Evolutionary conservation across 2,113 vertebrate species (phyloP), one percentile per base, ranked within the genome.

Genomic region (Nannobrachium achirus): DNA sequence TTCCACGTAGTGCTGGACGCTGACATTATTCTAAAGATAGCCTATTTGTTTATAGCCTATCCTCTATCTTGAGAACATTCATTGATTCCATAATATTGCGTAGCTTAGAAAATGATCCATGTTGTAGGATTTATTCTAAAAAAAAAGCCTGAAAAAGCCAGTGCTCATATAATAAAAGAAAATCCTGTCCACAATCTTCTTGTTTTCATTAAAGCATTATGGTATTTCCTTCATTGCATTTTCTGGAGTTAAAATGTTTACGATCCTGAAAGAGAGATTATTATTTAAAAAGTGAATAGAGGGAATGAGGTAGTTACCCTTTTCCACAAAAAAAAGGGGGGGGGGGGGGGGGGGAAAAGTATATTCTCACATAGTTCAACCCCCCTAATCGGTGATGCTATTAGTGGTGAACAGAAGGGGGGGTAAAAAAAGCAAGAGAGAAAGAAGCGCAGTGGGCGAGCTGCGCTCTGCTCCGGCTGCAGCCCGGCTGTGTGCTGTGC

Each of bases 391-490:
- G 6, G 9, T 60, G 50, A 50, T 88, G 82, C 79, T 81, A 87
- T 90, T 85, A 91, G 89, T 85, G 87, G 86, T 89, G 14, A 38
- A 14, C 18, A 33, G 7, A 13, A 38, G 16, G 14, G 51, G 19
- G n/a, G n/a, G n/a, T n/a, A n/a, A 42, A 70, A 39, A 19, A 61
- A n/a, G 11, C 80, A 91, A 38, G 19, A 69, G 49, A 59, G 18
- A 67, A 66, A 51, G 7, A 15, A 71, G 58, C 60, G 51, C 57
- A 79, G 39, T 62, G 40, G 41, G 44, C 53, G 61, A 68, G 52
- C 70, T 67, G 40, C 61, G 25, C 7, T 56, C 53, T 52, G 42
- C 53, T 46, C 8, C 44, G 10, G 44, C 44, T 66, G 20, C 53
- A 13, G 13, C 33, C 33, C 55, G 5, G 15, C 16, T 2, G 25